Percentiles rank a stretch among this genome's conserved stretches.
Conservation (phyloP, 2,797 vertebrate species). For the Melanogrammus aeglefinus region DNA sequence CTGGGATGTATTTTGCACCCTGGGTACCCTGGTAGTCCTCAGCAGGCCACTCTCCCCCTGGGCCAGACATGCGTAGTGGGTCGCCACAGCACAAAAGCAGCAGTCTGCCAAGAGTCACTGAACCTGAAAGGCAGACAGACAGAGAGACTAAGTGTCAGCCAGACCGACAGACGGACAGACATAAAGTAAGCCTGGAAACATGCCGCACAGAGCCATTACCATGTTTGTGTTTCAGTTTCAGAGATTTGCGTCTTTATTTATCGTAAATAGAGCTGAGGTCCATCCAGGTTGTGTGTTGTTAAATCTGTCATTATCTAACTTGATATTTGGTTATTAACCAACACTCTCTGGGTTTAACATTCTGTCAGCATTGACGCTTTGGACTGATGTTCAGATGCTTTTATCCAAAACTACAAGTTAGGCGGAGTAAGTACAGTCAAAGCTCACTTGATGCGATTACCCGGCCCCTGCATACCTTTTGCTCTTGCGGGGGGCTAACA, state of each 20-base stretch:
- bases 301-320: background rate
- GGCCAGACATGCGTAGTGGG: background rate
- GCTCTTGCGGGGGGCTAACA: background rate
- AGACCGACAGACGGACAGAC: slow-evolving; percentile 4
- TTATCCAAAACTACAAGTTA: background rate
- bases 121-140: background rate
- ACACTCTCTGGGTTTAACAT: background rate
- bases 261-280: background rate
- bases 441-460: background rate
- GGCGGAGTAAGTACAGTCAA: background rate
- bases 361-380: background rate
- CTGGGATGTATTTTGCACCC: background rate
- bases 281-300: background rate
- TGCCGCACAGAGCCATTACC: background rate
- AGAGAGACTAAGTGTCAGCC: background rate
- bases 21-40: background rate
- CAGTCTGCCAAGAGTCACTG: background rate
- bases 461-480: background rate
- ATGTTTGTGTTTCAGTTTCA: background rate
- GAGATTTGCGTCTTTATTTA: background rate
- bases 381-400: background rate
- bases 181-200: background rate
- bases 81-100: background rate
- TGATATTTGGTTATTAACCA: background rate
- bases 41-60: background rate